Conservation (phyloP, 2,888 invertebrate species). For the Dolichomitus sp. region DNA sequence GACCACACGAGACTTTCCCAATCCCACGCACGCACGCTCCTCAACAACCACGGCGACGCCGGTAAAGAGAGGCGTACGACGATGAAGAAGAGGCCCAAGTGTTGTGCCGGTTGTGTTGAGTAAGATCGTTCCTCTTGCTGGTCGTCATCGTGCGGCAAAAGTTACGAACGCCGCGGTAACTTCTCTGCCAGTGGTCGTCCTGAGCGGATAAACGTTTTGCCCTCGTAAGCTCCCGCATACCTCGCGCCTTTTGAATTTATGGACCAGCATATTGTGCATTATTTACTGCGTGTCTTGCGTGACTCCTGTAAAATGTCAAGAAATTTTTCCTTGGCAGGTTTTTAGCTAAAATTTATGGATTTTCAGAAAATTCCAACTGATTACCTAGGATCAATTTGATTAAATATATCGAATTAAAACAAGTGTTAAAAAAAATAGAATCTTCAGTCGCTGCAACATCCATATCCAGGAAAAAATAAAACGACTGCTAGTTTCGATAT, state of each 20-base stretch:
- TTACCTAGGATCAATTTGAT: too few relatives aligned
- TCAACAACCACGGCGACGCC: conserved; percentile 45
- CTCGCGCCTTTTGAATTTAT: conserved; percentile 39
- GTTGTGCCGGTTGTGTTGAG: conserved; percentile 47
- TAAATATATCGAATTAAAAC: too few relatives aligned
- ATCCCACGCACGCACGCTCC: conserved; percentile 73
- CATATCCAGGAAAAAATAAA: too few relatives aligned
- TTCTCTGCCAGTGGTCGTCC: not conserved
- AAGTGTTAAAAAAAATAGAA: too few relatives aligned
- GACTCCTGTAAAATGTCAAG: not conserved
- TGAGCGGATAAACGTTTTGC: conserved; percentile 12
- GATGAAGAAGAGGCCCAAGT: conserved; percentile 35
- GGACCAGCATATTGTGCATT: conserved; percentile 6
- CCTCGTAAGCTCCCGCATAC: conserved; percentile 20
- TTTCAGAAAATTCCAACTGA: too few relatives aligned
- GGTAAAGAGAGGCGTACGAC: not conserved
- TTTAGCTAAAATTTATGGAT: not conserved
- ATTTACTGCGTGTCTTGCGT: not conserved
- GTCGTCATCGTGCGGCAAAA: conserved; percentile 43
- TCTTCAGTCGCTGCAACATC: too few relatives aligned
- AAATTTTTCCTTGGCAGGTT: not conserved
- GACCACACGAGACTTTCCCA: conserved; percentile 74
- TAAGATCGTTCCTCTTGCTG: conserved; percentile 49
- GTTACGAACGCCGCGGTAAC: conserved; percentile 35
- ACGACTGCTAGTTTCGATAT: too few relatives aligned